These are phyloP conservation scores for Sympetrum striolatum DNA, from an alignment of 2,888 invertebrate species.

Conservation along the genomic window DNA sequence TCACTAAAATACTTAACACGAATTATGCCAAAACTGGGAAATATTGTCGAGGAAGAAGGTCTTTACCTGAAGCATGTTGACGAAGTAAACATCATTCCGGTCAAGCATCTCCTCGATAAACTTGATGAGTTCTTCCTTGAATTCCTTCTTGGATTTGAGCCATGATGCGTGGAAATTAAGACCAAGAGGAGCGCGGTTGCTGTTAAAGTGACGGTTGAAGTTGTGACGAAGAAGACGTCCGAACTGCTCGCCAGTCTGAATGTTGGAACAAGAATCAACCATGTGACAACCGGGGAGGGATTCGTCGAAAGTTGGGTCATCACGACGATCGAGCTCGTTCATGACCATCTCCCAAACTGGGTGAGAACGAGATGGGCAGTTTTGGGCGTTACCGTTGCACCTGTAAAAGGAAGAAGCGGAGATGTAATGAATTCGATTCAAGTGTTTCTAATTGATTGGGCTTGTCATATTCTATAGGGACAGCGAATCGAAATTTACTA, in stretches of 20 bases:
- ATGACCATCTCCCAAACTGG: slow-evolving; percentile 97
- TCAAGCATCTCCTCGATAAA: slow-evolving; percentile 93
- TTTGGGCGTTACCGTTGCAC: slow-evolving; percentile 92
- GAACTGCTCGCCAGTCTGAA: slow-evolving; percentile 90
- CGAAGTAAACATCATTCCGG: slow-evolving; percentile 91
- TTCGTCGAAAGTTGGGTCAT: slow-evolving; percentile 93
- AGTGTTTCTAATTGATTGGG: too few species aligned
- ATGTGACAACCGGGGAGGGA: slow-evolving; percentile 93
- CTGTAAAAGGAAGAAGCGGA: neutral
- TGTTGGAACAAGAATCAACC: slow-evolving; percentile 93
- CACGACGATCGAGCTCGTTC: slow-evolving; percentile 92
- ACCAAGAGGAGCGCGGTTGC: slow-evolving; percentile 89
- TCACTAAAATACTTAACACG: neutral
- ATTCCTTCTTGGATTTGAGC: slow-evolving; percentile 93
- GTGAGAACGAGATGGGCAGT: slow-evolving; percentile 86
- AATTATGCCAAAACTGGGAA: neutral
- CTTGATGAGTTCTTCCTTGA: slow-evolving; percentile 87
- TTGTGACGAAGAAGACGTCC: slow-evolving; percentile 89
- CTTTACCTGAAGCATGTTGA: slow-evolving; percentile 77
- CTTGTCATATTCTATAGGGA: too few species aligned
- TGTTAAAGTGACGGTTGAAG: slow-evolving; percentile 91
- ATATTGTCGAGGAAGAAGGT: neutral
- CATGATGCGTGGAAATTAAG: slow-evolving; percentile 95
- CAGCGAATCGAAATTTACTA: too few species aligned
- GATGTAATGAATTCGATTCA: neutral